Evolutionary conservation across 2,113 vertebrate species (phyloP).

Genomic region (Misgurnus mizolepis): DNA sequence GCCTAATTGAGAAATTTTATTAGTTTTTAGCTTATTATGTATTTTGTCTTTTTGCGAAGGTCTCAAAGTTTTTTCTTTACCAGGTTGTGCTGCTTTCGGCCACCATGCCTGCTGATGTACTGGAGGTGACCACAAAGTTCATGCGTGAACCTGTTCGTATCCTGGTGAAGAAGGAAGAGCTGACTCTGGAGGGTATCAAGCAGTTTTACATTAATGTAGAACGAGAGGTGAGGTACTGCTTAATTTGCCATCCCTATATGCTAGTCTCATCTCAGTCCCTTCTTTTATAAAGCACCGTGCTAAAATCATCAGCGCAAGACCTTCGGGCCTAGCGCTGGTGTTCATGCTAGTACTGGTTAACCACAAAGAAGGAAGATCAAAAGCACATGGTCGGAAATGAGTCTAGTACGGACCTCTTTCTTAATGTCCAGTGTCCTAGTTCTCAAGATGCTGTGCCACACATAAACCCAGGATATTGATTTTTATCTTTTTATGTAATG

Average conservation of each 20-base stretch:
- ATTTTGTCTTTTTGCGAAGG: neutral
- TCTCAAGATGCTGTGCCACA: conserved; percentile 73
- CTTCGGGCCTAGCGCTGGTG: conserved; percentile 62
- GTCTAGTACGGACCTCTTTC: conserved; percentile 76
- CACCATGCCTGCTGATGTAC: conserved; percentile 96
- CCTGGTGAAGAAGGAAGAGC: conserved; percentile 97
- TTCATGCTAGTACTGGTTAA: conserved; percentile 73
- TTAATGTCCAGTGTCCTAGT: conserved; percentile 75
- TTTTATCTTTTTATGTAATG: no score
- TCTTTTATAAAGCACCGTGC: conserved; percentile 76
- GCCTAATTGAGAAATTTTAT: no score
- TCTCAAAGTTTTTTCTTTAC: neutral
- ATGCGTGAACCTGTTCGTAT: conserved; percentile 97
- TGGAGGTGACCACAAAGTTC: conserved; percentile 99
- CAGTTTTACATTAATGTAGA: conserved; percentile 99
- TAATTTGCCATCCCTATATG: neutral
- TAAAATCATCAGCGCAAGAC: conserved; percentile 68
- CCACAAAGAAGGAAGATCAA: conserved; percentile 72
- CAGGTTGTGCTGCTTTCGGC: conserved; percentile 97
- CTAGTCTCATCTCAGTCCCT: conserved; percentile 42
- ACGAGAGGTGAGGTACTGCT: conserved; percentile 82
- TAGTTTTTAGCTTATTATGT: neutral
- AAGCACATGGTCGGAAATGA: conserved; percentile 68
- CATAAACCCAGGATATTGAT: neutral
- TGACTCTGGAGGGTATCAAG: conserved; percentile 98